Base-by-base conservation (phyloP, 2,888 invertebrate genomes). In the Andrena camellia region DNA sequence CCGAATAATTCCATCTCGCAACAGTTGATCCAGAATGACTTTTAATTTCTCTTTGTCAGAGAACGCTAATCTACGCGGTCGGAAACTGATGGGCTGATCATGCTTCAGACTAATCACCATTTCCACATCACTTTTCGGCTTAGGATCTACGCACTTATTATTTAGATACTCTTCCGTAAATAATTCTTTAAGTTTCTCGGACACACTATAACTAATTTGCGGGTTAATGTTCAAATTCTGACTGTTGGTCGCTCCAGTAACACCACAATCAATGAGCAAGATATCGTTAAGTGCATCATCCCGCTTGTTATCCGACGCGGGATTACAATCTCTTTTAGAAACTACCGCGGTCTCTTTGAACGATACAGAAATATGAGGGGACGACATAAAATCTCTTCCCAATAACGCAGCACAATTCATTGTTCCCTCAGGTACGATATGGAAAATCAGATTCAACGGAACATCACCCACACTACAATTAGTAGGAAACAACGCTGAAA, bases 361-460 rank as follows among this genome's bases (percentile, higher is more conserved):
- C 0, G 60, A 48, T n/a, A 71, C 2, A n/a, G 8, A 20, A 10
- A 72, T 48, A n/a, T 48, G n/a, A 0, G 63, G 63, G 6, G 20
- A 50, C 23, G 62, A 33, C 3, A 35, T 63, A 35, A 77, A 77
- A 66, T 77, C 66, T 33, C 70, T 70, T 2, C 59, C 77, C 1
- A 77, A 35, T 10, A 77, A 29, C 1, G 70, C 70, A 13, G 6
- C 48, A 3, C 48, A 52, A 17, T 3, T 64, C 66, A 77, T 66
- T 1, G 59, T 70, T 5, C 6, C 20, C 4, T 50, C 33, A 2
- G 70, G 59, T n/a, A 77, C 66, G 2, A 77, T 35, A 23, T 42
- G n/a, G 13, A 71, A 77, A n/a, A 5, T 23, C 1, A 77, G 8
- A 0, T 20, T n/a, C 4, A 77, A 0, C 13, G 50, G 20, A 17